phyloP scores from a whole-genome alignment of 1,140 invertebrate genomes.

The Ruditapes philippinarum region DNA sequence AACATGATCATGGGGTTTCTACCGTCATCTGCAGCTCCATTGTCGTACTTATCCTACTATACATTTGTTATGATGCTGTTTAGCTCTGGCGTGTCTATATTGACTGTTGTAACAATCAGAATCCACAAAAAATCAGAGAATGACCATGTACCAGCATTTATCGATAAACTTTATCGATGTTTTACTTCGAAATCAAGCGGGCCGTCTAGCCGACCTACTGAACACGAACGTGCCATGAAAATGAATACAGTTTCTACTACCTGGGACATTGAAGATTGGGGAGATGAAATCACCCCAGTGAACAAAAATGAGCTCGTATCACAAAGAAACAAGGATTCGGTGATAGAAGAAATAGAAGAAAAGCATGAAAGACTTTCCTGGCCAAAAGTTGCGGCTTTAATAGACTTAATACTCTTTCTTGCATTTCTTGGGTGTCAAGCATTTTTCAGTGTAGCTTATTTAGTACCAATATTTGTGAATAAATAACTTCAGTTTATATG shows the following conservation, averaged over 20 bases:
- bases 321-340: neutral
- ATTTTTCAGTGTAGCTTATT: conserved; percentile 34
- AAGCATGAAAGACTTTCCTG: conserved; percentile 4
- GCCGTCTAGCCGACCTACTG: neutral
- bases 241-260: neutral
- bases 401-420: conserved; percentile 42
- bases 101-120: conserved; percentile 40
- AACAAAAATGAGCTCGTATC: neutral
- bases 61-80: conserved; percentile 60
- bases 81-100: conserved; percentile 20
- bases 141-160: neutral
- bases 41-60: conserved; percentile 55
- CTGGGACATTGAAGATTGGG: neutral
- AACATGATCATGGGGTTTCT: conserved; percentile 58
- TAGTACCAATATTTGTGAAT: conserved; percentile 49
- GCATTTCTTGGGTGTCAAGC: conserved; percentile 36
- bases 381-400: conserved; percentile 8
- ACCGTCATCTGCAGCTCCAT: conserved; percentile 21
- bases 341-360: neutral
- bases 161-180: neutral
- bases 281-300: neutral
- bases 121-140: conserved; percentile 41
- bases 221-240: neutral
- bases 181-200: too few relatives aligned
- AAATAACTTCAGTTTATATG: neutral